Evolutionary conservation across 2,888 invertebrate genomes (phyloP).

Genomic region (Fragum fragum): DNA sequence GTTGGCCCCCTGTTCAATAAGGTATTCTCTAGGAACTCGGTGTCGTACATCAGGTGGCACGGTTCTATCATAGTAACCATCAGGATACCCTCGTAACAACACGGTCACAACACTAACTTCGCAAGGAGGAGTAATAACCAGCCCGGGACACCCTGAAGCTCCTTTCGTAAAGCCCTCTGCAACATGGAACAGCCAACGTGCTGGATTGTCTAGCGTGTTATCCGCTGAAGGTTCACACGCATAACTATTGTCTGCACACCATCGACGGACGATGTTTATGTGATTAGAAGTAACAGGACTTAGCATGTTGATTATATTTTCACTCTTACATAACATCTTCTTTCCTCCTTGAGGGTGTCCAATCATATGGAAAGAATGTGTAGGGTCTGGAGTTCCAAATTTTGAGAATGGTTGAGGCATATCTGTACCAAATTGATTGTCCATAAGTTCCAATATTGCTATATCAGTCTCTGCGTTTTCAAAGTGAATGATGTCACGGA

Average conservation of each 20-base stretch:
- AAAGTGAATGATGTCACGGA: slow-evolving; percentile 36
- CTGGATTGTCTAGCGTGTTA: slow-evolving; percentile 25
- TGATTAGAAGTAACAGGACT: not conserved
- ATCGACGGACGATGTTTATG: slow-evolving; percentile 37
- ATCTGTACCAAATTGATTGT: not conserved
- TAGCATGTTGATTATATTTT: slow-evolving; percentile 22
- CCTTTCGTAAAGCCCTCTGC: slow-evolving; percentile 46
- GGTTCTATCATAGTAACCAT: slow-evolving; percentile 41
- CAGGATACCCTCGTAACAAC: slow-evolving; percentile 54
- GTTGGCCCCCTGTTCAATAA: slow-evolving; percentile 57
- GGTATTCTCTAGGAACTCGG: slow-evolving; percentile 20
- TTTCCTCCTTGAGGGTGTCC: slow-evolving; percentile 43
- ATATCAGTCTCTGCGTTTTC: slow-evolving; percentile 43
- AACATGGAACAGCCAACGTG: slow-evolving; percentile 51
- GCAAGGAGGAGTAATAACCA: slow-evolving; percentile 31
- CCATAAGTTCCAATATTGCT: slow-evolving; percentile 49
- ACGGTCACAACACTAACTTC: slow-evolving; percentile 49
- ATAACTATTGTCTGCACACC: slow-evolving; percentile 26
- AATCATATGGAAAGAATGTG: slow-evolving; percentile 41
- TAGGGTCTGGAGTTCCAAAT: slow-evolving; percentile 31
- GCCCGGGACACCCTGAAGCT: slow-evolving; percentile 60
- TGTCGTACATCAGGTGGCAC: slow-evolving; percentile 14
- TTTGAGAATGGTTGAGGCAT: slow-evolving; percentile 45
- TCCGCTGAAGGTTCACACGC: slow-evolving; percentile 22
- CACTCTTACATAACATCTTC: slow-evolving; percentile 26